Base-by-base conservation (phyloP, 2,888 invertebrate species). In the Saturnia pavonia region DNA sequence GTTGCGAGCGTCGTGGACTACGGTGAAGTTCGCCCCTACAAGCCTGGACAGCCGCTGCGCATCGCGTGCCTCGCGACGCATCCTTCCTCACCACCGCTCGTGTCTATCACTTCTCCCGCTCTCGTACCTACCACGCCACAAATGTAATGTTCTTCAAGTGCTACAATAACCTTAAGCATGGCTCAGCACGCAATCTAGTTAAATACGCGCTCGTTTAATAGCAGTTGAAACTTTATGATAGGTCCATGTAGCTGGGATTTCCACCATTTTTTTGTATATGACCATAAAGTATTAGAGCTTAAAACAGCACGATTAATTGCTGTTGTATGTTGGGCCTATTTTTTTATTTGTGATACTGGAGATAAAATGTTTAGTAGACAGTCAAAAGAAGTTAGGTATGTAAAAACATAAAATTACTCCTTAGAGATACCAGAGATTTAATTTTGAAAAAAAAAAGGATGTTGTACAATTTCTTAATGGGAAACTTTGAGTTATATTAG, bases 1-100 rank as follows among this genome's bases (percentile, higher is more conserved):
- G 91, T 89, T 74, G 76, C 81, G 14, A 79, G 80, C 54, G 85
- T 85, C 72, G 72, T 87, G 78, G 88, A 88, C 72, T 83, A 83
- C 40, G 74, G 76, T 22, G 85, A 83, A 66, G 40, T 71, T 63
- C 79, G 79, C 25, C 22, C 22, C 7, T 71, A 71, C 72, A 86
- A 87, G 74, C 71, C 75, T 67, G 68, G 79, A 69, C 84, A 82
- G 75, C 77, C 86, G 57, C 75, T 89, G 67, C 88, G 88, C 72
- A 78, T 91, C 76, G 86, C 90, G 8, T 89, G 87, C 75, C 74
- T 88, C 70, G 73, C 81, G 73, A 69, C 80, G 42, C 69, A 48
- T 72, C 16, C 75, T 74, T 54, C 68, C 77, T 11, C 77, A 67
- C 74, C 80, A 9, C 79, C 80, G 25, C 75, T 77, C 48, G 72